phyloP scores from a whole-genome alignment of 1,140 invertebrate genomes.

The Amyelois transitella region DNA sequence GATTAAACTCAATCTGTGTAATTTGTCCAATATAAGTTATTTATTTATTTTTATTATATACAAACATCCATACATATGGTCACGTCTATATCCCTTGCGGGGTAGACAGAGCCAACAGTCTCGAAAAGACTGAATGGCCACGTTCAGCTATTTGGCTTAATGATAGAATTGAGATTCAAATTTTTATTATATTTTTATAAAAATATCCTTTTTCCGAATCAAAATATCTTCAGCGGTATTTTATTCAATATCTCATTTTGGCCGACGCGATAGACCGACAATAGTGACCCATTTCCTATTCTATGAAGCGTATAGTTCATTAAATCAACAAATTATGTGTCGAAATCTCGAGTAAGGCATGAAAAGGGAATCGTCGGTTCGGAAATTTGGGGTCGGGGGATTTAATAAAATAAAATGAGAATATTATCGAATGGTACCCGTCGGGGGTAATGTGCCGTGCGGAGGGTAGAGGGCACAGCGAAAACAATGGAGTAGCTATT shows the following conservation, averaged over 20 bases:
- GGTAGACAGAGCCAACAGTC: too few species aligned
- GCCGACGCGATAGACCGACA: background rate
- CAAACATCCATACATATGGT: too few species aligned
- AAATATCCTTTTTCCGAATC: too few species aligned
- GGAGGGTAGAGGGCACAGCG: background rate
- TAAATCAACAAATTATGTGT: slow-evolving; percentile 24
- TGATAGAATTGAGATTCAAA: background rate
- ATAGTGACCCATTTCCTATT: background rate
- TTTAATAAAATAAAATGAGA: slow-evolving; percentile 25
- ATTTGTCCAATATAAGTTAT: too few species aligned
- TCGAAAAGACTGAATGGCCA: too few species aligned
- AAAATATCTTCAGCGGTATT: background rate
- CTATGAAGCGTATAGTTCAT: slow-evolving; percentile 15
- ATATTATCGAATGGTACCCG: slow-evolving; percentile 22
- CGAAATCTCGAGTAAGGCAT: slow-evolving; percentile 13
- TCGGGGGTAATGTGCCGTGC: slow-evolving; percentile 17
- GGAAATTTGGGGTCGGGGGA: slow-evolving; percentile 13
- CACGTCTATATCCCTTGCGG: too few species aligned
- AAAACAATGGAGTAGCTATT: background rate
- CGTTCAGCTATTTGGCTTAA: too few species aligned
- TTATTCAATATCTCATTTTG: background rate
- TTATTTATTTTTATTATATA: too few species aligned
- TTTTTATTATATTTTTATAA: background rate
- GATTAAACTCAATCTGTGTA: too few species aligned
- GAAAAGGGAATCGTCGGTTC: slow-evolving; percentile 8